Base-by-base conservation (phyloP, 2,797 vertebrate genomes). In the Dicrostonyx torquatus region DNA sequence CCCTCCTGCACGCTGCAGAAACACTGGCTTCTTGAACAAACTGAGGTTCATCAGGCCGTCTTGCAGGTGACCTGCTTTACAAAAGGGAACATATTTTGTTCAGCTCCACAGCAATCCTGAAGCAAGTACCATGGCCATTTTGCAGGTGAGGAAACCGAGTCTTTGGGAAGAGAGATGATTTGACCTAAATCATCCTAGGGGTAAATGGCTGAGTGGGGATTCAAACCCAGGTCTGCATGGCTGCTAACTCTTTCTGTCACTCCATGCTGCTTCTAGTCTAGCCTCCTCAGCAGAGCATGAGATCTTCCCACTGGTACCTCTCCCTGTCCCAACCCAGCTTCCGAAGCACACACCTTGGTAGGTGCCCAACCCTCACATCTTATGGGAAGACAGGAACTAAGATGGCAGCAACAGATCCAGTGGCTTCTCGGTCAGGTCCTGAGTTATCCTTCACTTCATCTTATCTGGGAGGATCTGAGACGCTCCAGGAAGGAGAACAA, bases 71-170 rank as follows among this genome's bases (percentile, higher is more conserved):
- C 55, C 50, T n/a, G 20, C 48, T 92, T 95, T 15, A 31, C 37
- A 77, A 50, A 94, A 92, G 76, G 34, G 72, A 94, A 43, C 13
- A 66, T 17, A 13, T 60, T 66, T 55, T 79, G 48, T 62, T 86
- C 75, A 62, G 1, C 60, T 43, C 76, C 68, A 22, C 5, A 34
- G 20, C 18, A 7, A 7, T 18, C 45, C 82, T 55, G 48, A 92
- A 84, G 48, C n/a, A 37, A 50, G 50, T 18, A 66, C 55, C 31
- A 29, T 20, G 48, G 29, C 87, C 80, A 66, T 93, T 85, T 94
- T 92, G 76, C 60, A 96, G 37, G 55, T 58, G 76, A 78, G 50
- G 37, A 96, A 93, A 87, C 31, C 13, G 72, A 68, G 75, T 34
- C 70, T 73, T 37, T 18, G 31, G n/a, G 48, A 29, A 72, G 45